Evolutionary conservation across 2,113 vertebrate species (phyloP).

Genomic region (Platysternon megacephalum): DNA sequence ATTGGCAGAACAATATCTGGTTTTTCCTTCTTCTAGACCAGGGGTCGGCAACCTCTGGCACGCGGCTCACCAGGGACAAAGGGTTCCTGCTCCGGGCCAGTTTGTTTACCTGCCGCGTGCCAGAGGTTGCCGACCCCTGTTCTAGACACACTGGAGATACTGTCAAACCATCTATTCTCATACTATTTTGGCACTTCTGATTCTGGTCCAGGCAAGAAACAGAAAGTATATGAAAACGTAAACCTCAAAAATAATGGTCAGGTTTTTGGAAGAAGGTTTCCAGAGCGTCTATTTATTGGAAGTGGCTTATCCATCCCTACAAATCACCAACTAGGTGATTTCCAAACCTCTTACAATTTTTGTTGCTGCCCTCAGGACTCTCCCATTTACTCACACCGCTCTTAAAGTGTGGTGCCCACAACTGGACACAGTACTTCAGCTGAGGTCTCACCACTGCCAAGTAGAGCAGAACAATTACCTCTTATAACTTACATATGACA

Average conservation of each 20-base stretch:
- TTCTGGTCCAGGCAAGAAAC: slow-evolving; percentile 27
- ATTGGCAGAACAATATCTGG: slow-evolving; percentile 29
- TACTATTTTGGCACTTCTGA: slow-evolving; percentile 15
- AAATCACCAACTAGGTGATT: neutral
- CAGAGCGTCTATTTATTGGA: neutral
- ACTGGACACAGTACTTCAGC: neutral
- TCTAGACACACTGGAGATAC: slow-evolving; percentile 16
- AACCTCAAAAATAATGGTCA: neutral
- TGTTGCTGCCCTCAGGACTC: neutral
- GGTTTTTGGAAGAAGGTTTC: neutral
- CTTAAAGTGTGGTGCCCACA: neutral
- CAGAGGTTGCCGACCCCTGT: too few species aligned
- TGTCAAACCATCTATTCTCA: slow-evolving; percentile 55
- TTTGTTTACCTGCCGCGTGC: too few species aligned
- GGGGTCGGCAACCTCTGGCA: too few species aligned
- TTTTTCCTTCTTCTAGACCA: slow-evolving; percentile 59
- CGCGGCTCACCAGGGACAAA: too few species aligned
- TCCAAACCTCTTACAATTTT: neutral
- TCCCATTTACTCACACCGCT: neutral
- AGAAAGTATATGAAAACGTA: slow-evolving; percentile 17
- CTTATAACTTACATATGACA: neutral
- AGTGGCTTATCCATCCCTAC: neutral
- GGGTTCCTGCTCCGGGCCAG: too few species aligned
- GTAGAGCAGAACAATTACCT: neutral
- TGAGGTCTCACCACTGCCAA: neutral